Conservation (phyloP, 2,888 invertebrate genomes). For the Drosophila yooni region DNA sequence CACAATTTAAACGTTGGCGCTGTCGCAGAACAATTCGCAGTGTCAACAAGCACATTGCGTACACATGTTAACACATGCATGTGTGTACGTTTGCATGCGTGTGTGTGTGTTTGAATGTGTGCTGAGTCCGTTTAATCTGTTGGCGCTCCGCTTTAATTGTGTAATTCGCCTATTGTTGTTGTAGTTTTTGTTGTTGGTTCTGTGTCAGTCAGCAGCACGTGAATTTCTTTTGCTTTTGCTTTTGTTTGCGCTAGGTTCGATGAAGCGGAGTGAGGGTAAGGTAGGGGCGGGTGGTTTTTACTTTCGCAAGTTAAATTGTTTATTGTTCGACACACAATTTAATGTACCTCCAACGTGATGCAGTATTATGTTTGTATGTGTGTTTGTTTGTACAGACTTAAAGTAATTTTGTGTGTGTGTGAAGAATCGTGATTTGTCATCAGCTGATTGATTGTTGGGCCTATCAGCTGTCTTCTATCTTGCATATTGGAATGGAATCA, state of each 20-base stretch:
- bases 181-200: slow-evolving; percentile 1
- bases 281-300: neutral
- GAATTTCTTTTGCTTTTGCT: slow-evolving; percentile 14
- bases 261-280: neutral
- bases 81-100: neutral
- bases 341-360: slow-evolving; percentile 7
- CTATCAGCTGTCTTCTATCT: neutral
- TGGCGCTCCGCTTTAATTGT: slow-evolving; percentile 39
- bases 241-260: slow-evolving; percentile 9
- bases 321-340: slow-evolving; percentile 28
- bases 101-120: neutral
- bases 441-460: neutral
- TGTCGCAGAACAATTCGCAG: slow-evolving; percentile 5
- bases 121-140: slow-evolving; percentile 21
- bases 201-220: slow-evolving; percentile 31
- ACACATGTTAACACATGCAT: neutral
- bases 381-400: neutral
- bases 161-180: slow-evolving; percentile 21
- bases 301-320: slow-evolving; percentile 39
- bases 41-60: neutral
- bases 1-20: slow-evolving; percentile 1
- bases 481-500: neutral
- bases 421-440: neutral
- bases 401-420: neutral
- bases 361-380: neutral